Conservation (phyloP, 1,140 invertebrate genomes). For the Aleiodes sp. region DNA sequence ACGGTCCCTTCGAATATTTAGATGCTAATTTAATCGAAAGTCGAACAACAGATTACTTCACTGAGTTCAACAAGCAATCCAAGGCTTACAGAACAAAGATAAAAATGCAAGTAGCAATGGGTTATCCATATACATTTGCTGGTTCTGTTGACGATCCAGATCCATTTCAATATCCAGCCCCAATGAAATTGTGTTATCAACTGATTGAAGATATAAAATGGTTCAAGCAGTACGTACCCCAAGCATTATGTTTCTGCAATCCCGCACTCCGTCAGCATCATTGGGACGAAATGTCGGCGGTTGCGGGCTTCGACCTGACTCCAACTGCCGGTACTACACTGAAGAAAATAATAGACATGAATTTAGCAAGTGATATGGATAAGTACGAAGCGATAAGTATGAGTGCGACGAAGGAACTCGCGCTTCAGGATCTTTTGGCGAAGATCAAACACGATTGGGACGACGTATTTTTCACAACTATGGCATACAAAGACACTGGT, state of each 20-base stretch:
- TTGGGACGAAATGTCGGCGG: constrained; percentile 89
- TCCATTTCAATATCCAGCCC: constrained; percentile 78
- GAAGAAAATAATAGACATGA: constrained; percentile 81
- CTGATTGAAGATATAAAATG: constrained; percentile 79
- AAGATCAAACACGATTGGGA: constrained; percentile 91
- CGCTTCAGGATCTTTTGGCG: constrained; percentile 79
- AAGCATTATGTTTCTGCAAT: constrained; percentile 88
- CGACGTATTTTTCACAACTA: constrained; percentile 76
- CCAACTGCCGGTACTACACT: constrained; percentile 86
- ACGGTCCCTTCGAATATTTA: constrained; percentile 88
- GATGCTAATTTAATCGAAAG: constrained; percentile 77
- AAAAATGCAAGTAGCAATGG: constrained; percentile 77
- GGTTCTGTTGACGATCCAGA: constrained; percentile 81
- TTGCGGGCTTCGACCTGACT: constrained; percentile 84
- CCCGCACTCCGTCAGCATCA: constrained; percentile 85
- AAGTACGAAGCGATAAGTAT: constrained; percentile 89
- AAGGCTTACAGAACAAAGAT: constrained; percentile 84
- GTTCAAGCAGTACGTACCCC: constrained; percentile 81
- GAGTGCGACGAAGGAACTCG: constrained; percentile 88
- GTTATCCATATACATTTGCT: constrained; percentile 69
- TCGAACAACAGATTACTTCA: constrained; percentile 76
- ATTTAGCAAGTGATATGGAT: constrained; percentile 78
- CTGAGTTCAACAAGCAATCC: constrained; percentile 80
- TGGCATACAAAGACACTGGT: constrained; percentile 81
- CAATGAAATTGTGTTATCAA: constrained; percentile 78